These are phyloP conservation scores for Antennarius striatus DNA, from an alignment of 2,113 vertebrate genomes.

Conservation along the genomic window DNA sequence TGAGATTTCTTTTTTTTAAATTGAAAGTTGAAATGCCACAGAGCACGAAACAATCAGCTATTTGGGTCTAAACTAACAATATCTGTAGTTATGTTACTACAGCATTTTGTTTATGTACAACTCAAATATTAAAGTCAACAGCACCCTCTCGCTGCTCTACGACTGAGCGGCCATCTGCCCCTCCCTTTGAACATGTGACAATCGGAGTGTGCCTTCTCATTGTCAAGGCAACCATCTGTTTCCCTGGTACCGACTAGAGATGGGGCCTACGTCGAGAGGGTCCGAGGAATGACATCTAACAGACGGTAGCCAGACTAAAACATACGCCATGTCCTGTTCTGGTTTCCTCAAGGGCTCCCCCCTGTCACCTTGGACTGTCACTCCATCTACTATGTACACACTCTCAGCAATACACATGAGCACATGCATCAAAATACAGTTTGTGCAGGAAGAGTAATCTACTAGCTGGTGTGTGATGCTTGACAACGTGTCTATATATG, in stretches of 20 bases:
- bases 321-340: slow-evolving; percentile 65
- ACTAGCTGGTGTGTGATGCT: slow-evolving; percentile 48
- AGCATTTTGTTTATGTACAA: slow-evolving; percentile 11
- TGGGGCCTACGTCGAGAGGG: slow-evolving; percentile 61
- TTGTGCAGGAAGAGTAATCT: slow-evolving; percentile 14
- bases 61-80: background rate
- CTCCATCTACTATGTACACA: slow-evolving; percentile 44
- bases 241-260: slow-evolving; percentile 42
- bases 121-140: slow-evolving; percentile 11
- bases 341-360: slow-evolving; percentile 45
- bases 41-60: background rate
- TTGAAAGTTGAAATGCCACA: background rate
- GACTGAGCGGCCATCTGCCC: slow-evolving; percentile 25
- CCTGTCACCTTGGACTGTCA: slow-evolving; percentile 63
- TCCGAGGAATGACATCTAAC: slow-evolving; percentile 54
- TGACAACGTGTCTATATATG: slow-evolving; percentile 44
- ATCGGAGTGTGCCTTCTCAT: slow-evolving; percentile 38
- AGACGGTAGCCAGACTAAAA: slow-evolving; percentile 66
- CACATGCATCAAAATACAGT: slow-evolving; percentile 9
- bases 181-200: slow-evolving; percentile 31
- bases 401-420: slow-evolving; percentile 20
- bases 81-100: slow-evolving; percentile 8
- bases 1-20: too few relatives aligned
- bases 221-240: slow-evolving; percentile 75
- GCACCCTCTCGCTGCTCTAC: slow-evolving; percentile 12